These are phyloP conservation scores for Melanogrammus aeglefinus DNA, from an alignment of 2,797 vertebrate species.

Conservation along the genomic window DNA sequence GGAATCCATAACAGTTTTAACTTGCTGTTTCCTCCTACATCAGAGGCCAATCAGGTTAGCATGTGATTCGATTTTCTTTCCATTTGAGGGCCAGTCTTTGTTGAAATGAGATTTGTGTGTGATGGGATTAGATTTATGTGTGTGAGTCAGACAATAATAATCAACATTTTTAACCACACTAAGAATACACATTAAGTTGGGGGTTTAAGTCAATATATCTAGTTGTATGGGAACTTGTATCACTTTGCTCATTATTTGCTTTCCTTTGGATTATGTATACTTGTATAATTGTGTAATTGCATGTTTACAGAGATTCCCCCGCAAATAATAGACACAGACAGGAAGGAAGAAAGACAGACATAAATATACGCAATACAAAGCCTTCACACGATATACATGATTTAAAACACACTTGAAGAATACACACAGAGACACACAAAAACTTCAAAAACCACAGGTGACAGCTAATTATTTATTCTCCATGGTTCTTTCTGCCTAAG, in stretches of 20 bases:
- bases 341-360: too few relatives aligned
- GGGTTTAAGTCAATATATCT: neutral
- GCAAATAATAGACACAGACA: too few relatives aligned
- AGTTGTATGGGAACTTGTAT: too few relatives aligned
- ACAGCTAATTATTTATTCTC: too few relatives aligned
- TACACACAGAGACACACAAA: neutral
- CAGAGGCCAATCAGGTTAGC: conserved; percentile 29
- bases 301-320: too few relatives aligned
- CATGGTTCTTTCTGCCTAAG: too few relatives aligned
- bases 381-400: too few relatives aligned
- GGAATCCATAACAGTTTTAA: conserved; percentile 1
- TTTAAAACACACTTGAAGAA: neutral
- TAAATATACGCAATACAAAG: too few relatives aligned
- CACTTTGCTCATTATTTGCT: too few relatives aligned
- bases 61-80: conserved; percentile 27
- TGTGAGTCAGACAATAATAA: conserved; percentile 4
- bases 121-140: conserved; percentile 21
- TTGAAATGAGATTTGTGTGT: conserved; percentile 17
- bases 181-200: neutral
- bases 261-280: too few relatives aligned
- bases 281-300: too few relatives aligned
- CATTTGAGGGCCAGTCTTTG: conserved; percentile 11
- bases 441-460: conserved; percentile 4
- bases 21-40: conserved; percentile 22
- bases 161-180: conserved; percentile 1